Conservation (phyloP, 2,888 invertebrate species). For the Ichneumon xanthorius region DNA sequence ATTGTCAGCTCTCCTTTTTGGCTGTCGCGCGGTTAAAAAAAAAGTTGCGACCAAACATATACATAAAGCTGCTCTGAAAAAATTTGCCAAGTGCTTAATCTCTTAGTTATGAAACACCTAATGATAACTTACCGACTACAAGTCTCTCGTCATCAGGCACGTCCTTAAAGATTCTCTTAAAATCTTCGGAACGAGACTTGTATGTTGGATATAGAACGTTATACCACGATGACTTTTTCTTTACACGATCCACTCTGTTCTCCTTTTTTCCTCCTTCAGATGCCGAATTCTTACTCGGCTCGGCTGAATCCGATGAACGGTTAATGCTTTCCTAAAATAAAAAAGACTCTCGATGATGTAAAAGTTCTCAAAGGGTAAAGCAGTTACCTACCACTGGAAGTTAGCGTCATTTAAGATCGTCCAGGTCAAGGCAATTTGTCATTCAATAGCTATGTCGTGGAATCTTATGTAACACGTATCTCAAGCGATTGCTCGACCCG, state of each 20-base stretch:
- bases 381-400: background rate
- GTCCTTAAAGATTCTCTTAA: slow-evolving; percentile 96
- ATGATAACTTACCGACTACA: slow-evolving; percentile 92
- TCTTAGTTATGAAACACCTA: background rate
- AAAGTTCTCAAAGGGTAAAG: background rate
- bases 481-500: background rate
- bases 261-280: slow-evolving; percentile 82
- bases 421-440: background rate
- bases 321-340: slow-evolving; percentile 78
- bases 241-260: slow-evolving; percentile 86
- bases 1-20: background rate
- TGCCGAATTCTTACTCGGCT: slow-evolving; percentile 75
- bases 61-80: background rate
- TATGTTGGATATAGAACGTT: slow-evolving; percentile 96
- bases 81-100: background rate
- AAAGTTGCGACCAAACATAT: slow-evolving; percentile 1
- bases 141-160: slow-evolving; percentile 96
- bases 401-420: background rate
- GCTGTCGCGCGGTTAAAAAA: background rate
- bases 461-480: background rate
- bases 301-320: slow-evolving; percentile 83
- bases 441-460: background rate
- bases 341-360: background rate
- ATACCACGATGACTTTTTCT: slow-evolving; percentile 94
- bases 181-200: slow-evolving; percentile 96